Percentiles rank a stretch among this genome's conserved stretches.
Evolutionary conservation across 2,888 invertebrate species (phyloP).

Genomic region (Macaria notata): DNA sequence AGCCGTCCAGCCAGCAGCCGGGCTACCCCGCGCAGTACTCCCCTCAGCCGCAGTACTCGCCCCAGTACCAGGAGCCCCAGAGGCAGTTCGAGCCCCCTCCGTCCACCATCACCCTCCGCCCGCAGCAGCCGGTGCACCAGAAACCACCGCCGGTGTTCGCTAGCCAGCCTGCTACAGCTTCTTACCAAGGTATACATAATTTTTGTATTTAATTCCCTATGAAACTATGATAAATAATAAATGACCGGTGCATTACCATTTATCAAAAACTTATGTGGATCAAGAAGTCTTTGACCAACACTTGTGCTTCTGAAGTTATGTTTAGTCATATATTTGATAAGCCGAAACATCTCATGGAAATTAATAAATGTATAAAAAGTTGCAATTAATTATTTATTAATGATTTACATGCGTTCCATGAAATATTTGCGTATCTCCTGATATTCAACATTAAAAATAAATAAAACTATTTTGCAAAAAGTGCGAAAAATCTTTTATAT

Average conservation of each 20-base stretch:
- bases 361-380: not conserved
- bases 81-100: conserved; percentile 84
- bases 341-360: not conserved
- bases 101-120: conserved; percentile 87
- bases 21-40: conserved; percentile 39
- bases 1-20: conserved; percentile 38
- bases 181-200: conserved; percentile 80
- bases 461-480: no score
- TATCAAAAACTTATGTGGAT: no score
- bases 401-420: no score
- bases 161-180: conserved; percentile 91
- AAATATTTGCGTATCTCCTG: no score
- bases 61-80: conserved; percentile 83
- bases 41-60: conserved; percentile 52
- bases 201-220: no score
- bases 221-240: no score
- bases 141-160: conserved; percentile 87
- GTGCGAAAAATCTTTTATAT: no score
- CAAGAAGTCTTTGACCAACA: no score
- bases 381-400: no score
- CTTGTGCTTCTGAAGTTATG: no score
- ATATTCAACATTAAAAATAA: no score
- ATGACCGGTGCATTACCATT: no score
- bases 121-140: conserved; percentile 89
- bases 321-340: not conserved